phyloP scores from a whole-genome alignment of 2,888 invertebrate species.

The Acrocyrtus sp. region DNA sequence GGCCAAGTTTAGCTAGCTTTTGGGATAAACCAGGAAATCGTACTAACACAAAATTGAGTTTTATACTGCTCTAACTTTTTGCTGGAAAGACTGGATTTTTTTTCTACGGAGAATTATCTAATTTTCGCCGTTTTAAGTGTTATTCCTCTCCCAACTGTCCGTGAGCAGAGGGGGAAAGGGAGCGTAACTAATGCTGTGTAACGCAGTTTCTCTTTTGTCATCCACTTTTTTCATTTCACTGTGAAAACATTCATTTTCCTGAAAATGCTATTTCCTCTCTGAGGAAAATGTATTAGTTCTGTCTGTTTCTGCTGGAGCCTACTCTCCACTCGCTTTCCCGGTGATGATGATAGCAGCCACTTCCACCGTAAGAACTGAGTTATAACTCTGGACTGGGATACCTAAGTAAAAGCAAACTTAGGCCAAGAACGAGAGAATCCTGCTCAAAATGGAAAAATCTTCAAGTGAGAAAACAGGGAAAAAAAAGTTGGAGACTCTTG shows the following conservation, averaged over 20 bases:
- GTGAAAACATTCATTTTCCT: slow-evolving; percentile 31
- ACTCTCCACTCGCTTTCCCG: too few species aligned
- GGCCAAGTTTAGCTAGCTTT: too few species aligned
- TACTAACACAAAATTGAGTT: too few species aligned
- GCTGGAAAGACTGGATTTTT: slow-evolving; percentile 47
- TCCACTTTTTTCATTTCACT: slow-evolving; percentile 30
- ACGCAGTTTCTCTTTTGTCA: slow-evolving; percentile 10
- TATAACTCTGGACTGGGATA: too few species aligned
- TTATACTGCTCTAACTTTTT: too few species aligned
- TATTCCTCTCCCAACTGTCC: slow-evolving; percentile 49
- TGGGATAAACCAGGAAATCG: too few species aligned
- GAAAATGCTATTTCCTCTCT: slow-evolving; percentile 8
- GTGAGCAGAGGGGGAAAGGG: background rate
- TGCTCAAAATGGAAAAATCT: slow-evolving; percentile 1
- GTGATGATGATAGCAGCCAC: too few species aligned
- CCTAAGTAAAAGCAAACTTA: too few species aligned
- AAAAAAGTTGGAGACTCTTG: background rate
- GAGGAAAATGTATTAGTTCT: background rate
- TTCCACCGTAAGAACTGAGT: too few species aligned
- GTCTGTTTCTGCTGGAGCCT: too few species aligned
- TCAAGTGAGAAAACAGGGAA: slow-evolving; percentile 6
- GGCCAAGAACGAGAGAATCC: too few species aligned
- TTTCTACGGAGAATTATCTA: slow-evolving; percentile 51
- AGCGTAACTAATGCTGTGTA: background rate
- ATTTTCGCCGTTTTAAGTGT: slow-evolving; percentile 58